Conservation (phyloP, 2,888 invertebrate species). For the Hypercompe scribonia region DNA sequence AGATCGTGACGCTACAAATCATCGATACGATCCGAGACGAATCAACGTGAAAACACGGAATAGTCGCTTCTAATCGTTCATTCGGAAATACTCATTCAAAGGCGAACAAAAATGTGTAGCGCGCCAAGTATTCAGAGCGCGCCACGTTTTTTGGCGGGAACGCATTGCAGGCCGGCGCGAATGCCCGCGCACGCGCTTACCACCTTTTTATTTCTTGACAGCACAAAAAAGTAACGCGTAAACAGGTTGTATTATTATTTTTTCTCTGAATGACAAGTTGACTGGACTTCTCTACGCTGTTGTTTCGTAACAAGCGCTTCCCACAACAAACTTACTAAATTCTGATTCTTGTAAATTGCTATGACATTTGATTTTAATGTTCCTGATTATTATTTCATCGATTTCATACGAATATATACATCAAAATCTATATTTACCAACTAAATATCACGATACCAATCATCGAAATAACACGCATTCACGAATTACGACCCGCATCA, state of each 20-base stretch:
- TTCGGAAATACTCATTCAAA: constrained; percentile 60
- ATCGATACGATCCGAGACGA: constrained; percentile 72
- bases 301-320: constrained; percentile 49
- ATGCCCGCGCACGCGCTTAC: constrained; percentile 78
- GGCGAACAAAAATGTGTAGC: constrained; percentile 69
- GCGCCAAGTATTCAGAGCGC: constrained; percentile 71
- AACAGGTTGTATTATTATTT: constrained; percentile 75
- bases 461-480: constrained; percentile 61
- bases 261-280: constrained; percentile 61
- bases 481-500: constrained; percentile 63
- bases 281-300: constrained; percentile 54
- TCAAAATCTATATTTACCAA: constrained; percentile 58
- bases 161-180: constrained; percentile 64
- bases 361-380: constrained; percentile 50
- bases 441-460: constrained; percentile 63
- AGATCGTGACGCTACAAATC: constrained; percentile 74
- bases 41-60: constrained; percentile 73
- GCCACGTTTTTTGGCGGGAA: constrained; percentile 80
- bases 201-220: constrained; percentile 60
- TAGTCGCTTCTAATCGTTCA: constrained; percentile 65
- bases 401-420: constrained; percentile 47
- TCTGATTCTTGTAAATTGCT: constrained; percentile 48
- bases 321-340: constrained; percentile 44
- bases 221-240: constrained; percentile 62
- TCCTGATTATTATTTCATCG: constrained; percentile 46